Base-by-base conservation (phyloP, 2,113 vertebrate genomes). In the Epinephelus moara region DNA sequence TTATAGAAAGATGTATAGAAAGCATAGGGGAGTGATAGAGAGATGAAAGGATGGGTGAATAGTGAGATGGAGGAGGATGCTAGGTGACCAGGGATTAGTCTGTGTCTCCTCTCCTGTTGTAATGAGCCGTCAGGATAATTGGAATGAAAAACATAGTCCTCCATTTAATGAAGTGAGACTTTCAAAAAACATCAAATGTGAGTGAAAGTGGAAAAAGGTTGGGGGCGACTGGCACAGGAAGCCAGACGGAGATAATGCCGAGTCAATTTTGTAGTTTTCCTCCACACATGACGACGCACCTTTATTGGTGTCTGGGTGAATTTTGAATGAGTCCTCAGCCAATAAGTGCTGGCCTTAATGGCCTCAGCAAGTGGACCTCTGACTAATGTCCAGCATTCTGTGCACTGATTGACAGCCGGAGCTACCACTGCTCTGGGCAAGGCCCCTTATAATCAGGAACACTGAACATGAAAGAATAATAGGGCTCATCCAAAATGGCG, bases 71-170 rank as follows among this genome's bases (percentile, higher is more conserved):
- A 73, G 40, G 53, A 11, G 61, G 81, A 85, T 84, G 77, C 47
- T 59, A 75, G 77, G 81, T 89, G 91, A 90, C 86, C 74, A 53
- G 81, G 85, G 91, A 91, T 91, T 91, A 83, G 81, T 80, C 74
- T 64, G 81, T 79, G 76, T 89, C 86, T 91, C 40, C 85, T 73
- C 37, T 67, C 50, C 82, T 85, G 70, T 88, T 83, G 88, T 94
- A 95, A 94, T 93, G 89, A 94, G 91, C 89, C 77, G 84, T 85
- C 86, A 86, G 88, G 56, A 89, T 95, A 95, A 95, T 95, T 95
- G 89, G 93, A 88, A 89, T 90, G 82, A 90, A 89, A 84, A 88
- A 87, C 40, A 85, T 17, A 82, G 86, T 81, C 82, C 78, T 86
- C 81, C 75, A 76, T 89, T 93, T 94, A 95, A 94, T 93, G 88